Evolutionary conservation across 2,113 vertebrate species (phyloP).

Genomic region (Chaetura pelagica): DNA sequence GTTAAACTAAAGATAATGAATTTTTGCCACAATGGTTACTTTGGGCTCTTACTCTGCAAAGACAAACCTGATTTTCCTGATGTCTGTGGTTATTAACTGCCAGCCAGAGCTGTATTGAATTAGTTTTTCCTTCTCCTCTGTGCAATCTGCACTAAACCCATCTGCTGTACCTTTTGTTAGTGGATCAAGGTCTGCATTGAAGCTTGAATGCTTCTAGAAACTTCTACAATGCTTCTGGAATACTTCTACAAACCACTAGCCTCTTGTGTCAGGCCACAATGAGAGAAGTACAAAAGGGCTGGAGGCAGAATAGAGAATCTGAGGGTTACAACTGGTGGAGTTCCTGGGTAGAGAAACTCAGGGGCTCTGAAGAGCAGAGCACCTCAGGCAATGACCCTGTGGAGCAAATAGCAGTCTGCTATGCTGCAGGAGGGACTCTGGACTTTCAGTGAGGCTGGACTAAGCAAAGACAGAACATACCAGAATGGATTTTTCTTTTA

Average conservation of each 20-base stretch:
- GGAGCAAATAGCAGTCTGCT: not conserved
- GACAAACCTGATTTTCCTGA: not conserved
- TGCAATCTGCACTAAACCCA: not conserved
- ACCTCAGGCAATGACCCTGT: rapidly evolving
- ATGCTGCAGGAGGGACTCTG: not conserved
- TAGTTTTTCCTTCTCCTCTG: not conserved
- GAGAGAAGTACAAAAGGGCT: not conserved
- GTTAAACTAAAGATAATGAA: not conserved
- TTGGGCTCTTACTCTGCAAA: not conserved
- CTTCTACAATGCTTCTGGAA: not conserved
- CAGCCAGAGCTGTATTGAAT: not conserved
- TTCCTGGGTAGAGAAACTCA: not conserved
- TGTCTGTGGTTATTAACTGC: not conserved
- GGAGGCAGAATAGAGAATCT: not conserved
- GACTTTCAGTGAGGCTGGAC: not conserved
- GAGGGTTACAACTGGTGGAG: not conserved
- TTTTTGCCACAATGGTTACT: not conserved
- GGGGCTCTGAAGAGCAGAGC: not conserved
- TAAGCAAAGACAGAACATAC: not conserved
- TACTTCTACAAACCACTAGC: not conserved
- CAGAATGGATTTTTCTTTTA: not conserved
- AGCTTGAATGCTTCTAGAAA: not conserved
- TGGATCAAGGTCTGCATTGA: not conserved
- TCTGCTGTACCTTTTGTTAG: not conserved
- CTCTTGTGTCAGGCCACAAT: not conserved